Evolutionary conservation across 1,140 invertebrate species (phyloP), one percentile per base, ranked within the genome.

Genomic region (Brachionus rubens): DNA sequence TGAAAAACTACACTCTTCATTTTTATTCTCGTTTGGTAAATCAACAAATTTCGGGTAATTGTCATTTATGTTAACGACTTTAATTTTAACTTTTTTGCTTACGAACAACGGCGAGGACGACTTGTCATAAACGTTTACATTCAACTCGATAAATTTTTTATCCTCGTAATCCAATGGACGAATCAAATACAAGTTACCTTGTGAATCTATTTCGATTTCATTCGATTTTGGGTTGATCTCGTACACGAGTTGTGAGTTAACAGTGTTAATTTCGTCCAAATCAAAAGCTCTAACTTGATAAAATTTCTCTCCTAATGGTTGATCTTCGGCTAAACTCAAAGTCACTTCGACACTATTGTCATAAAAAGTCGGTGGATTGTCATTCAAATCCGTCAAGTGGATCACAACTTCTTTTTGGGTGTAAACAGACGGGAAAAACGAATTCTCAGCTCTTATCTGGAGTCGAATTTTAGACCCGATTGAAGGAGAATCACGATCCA

Each of bases 261-360:
- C 43, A 50, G 43, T 36, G 3, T 46, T 10, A 7, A 16, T 10
- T 56, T 72, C 68, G 14, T 72, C 68, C 9, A 50, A 26, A 30
- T 72, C 68, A 50, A 40, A 40, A 3, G 46, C 46, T 72, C 50
- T 72, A 33, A 72, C 33, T 47, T 72, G 46, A 50, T 72, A 72
- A 40, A 72, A 50, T 54, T 48, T 48, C 12, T 48, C 47, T 4
- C 36, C 30, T 9, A 72, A 10, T 10, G 19, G 10, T 21, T 50
- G 24, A 50, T 72, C 68, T 47, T 72, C 68, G 9, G 59, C 9
- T 14, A 54, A 48, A 21, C n/a, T 72, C 2, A 48, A 24, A 28
- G 19, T 12, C n/a, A 36, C 26, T 19, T 54, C 68, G 24, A 46
- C 2, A 14, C 33, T 16, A 16, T 21, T 54, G 19, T 50, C 46